Conservation (phyloP, 1,140 invertebrate genomes). For the Dufourea novaeangliae region DNA sequence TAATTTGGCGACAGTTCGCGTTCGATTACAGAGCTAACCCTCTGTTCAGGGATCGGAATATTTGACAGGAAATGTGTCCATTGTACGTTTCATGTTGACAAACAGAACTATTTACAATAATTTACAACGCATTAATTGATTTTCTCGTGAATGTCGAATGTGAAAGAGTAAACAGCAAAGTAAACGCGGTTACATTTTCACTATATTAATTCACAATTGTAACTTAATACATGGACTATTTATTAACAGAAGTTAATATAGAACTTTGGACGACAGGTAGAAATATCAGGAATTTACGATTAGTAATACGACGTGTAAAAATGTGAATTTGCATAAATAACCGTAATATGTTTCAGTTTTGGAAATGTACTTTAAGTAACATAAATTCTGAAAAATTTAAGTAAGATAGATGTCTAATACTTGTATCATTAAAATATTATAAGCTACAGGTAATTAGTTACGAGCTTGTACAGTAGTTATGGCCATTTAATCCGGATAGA, state of each 20-base stretch:
- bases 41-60: background rate
- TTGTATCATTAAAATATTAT: slow-evolving; percentile 44
- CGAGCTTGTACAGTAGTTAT: slow-evolving; percentile 63
- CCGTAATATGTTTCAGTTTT: background rate
- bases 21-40: background rate
- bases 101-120: background rate
- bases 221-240: too few relatives aligned
- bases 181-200: too few relatives aligned
- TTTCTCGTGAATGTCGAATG: too few relatives aligned
- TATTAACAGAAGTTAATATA: too few relatives aligned
- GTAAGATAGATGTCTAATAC: slow-evolving; percentile 2
- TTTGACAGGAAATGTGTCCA: background rate
- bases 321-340: too few relatives aligned
- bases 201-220: too few relatives aligned
- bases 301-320: too few relatives aligned
- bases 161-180: too few relatives aligned
- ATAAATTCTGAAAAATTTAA: slow-evolving; percentile 29
- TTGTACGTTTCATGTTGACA: background rate
- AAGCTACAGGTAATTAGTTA: slow-evolving; percentile 62
- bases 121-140: background rate
- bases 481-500: slow-evolving; percentile 69
- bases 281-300: too few relatives aligned
- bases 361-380: background rate
- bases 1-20: background rate
- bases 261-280: too few relatives aligned